Conservation (phyloP, 1,140 invertebrate genomes). For the Bombus pyrosoma region DNA sequence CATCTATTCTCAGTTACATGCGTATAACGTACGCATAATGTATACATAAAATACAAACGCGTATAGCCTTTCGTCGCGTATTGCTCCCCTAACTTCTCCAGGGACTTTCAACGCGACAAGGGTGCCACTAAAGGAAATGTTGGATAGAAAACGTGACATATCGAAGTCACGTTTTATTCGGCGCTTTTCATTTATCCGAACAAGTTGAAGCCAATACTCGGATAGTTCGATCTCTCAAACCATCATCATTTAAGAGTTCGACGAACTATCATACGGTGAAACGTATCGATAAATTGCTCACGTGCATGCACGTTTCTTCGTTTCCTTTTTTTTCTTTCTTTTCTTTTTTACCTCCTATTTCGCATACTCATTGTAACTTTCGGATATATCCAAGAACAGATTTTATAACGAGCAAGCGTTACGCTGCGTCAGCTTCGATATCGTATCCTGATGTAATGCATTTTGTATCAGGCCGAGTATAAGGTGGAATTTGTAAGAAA, state of each 20-base stretch:
- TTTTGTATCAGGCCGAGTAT: background rate
- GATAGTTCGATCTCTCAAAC: background rate
- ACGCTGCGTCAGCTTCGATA: background rate
- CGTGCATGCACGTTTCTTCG: background rate
- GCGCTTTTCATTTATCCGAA: slow-evolving; percentile 32
- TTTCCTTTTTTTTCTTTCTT: no score
- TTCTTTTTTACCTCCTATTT: background rate
- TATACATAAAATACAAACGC: background rate
- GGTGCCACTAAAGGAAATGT: slow-evolving; percentile 25
- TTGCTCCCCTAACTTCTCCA: background rate
- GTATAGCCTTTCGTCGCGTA: background rate
- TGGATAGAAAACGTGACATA: slow-evolving; percentile 56
- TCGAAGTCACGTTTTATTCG: slow-evolving; percentile 56
- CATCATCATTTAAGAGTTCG: slow-evolving; percentile 20
- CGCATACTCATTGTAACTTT: background rate
- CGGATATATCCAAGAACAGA: background rate
- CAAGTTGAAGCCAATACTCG: slow-evolving; percentile 1
- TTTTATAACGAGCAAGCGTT: background rate
- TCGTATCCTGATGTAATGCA: background rate
- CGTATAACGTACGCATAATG: no score
- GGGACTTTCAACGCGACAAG: slow-evolving; percentile 39
- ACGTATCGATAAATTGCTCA: slow-evolving; percentile 21
- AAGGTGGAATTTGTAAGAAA: background rate
- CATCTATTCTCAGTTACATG: background rate
- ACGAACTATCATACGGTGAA: slow-evolving; percentile 16